phyloP scores from a whole-genome alignment of 2,113 vertebrate species.

The Paralichthys olivaceus region DNA sequence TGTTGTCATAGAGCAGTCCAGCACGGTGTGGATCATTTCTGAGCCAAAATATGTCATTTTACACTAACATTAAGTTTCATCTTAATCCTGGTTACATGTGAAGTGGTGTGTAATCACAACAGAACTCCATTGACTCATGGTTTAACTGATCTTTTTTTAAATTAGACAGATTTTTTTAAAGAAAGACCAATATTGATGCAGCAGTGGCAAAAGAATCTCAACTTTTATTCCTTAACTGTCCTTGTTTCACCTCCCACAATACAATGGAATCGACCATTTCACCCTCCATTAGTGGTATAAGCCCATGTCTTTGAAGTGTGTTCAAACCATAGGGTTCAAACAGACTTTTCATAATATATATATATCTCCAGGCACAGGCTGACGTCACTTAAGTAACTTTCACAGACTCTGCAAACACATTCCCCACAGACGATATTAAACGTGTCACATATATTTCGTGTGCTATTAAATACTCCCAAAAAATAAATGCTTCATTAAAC shows the following conservation, averaged over 20 bases:
- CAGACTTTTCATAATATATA: neutral
- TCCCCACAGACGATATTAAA: neutral
- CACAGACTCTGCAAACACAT: neutral
- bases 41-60: constrained; percentile 11
- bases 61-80: too few species aligned
- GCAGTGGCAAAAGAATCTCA: neutral
- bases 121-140: neutral
- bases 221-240: neutral
- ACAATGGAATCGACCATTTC: neutral
- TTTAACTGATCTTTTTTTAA: neutral
- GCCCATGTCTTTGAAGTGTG: neutral
- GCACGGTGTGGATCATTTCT: constrained; percentile 2
- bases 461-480: too few species aligned
- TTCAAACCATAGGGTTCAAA: too few species aligned
- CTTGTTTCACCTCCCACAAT: neutral
- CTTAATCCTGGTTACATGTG: neutral
- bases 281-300: neutral
- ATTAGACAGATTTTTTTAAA: neutral
- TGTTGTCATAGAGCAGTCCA: constrained; percentile 19
- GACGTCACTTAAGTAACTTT: too few species aligned
- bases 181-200: neutral
- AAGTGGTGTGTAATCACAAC: neutral
- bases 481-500: too few species aligned
- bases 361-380: too few species aligned
- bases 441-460: too few species aligned